A percentile compares a stretch with the other conserved stretches of the same genome.
These are phyloP conservation scores for Chlorodrepanis virens DNA, from an alignment of 2,113 vertebrate species.

Conservation along the genomic window DNA sequence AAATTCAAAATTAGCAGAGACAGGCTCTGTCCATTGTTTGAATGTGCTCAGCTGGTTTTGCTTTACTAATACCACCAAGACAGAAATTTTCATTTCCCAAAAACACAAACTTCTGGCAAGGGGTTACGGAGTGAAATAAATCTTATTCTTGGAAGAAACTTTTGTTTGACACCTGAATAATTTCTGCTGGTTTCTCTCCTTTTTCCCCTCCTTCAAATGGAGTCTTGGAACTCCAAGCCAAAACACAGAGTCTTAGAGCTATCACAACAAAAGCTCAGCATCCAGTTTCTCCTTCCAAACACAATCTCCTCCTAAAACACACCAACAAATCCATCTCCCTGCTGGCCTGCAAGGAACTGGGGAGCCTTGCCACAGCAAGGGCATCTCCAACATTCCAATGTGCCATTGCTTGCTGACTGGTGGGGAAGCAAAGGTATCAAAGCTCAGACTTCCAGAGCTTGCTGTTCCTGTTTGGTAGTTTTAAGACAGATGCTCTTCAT, in stretches of 20 bases:
- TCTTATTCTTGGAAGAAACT: slow-evolving; percentile 70
- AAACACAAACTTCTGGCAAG: slow-evolving; percentile 58
- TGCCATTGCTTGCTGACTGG: neutral
- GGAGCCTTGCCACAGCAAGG: neutral
- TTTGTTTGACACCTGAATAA: slow-evolving; percentile 67
- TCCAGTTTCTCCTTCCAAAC: slow-evolving; percentile 50
- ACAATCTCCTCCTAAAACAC: neutral
- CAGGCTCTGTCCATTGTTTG: slow-evolving; percentile 39
- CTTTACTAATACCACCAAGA: slow-evolving; percentile 61
- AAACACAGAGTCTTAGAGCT: slow-evolving; percentile 27
- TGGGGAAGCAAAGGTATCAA: neutral
- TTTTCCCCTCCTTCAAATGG: slow-evolving; percentile 32
- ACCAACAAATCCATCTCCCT: neutral
- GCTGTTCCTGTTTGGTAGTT: neutral
- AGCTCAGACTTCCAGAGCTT: neutral
- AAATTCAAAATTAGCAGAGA: slow-evolving; percentile 54
- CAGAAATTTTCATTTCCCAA: slow-evolving; percentile 53
- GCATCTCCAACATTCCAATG: neutral
- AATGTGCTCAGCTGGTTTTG: slow-evolving; percentile 64
- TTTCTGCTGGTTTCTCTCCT: slow-evolving; percentile 50
- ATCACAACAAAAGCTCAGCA: slow-evolving; percentile 57
- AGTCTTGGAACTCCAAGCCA: slow-evolving; percentile 40
- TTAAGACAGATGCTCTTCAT: neutral
- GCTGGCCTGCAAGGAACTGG: neutral
- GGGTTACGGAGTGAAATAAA: slow-evolving; percentile 62